Evolutionary conservation across 2,888 invertebrate genomes (phyloP).

Genomic region (Dione juno): DNA sequence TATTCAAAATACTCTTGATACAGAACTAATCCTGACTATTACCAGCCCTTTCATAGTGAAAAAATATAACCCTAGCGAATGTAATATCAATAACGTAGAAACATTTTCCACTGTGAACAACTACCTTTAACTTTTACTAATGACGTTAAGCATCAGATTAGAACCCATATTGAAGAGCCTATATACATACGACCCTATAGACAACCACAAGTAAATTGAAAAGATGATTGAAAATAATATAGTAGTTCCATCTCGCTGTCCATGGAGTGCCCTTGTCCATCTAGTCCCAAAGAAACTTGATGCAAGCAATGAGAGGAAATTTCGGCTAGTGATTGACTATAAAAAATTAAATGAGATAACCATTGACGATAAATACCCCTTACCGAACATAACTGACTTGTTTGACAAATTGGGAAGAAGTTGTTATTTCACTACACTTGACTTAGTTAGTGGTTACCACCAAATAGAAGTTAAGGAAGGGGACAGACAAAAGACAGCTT

Average conservation of each 20-base stretch:
- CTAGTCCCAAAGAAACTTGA: conserved; percentile 48
- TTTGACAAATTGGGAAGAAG: conserved; percentile 48
- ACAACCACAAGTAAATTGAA: conserved; percentile 34
- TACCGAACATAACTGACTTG: conserved; percentile 45
- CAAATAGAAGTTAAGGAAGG: conserved; percentile 41
- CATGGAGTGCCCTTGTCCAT: conserved; percentile 50
- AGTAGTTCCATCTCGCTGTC: conserved; percentile 38
- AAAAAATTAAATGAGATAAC: conserved; percentile 48
- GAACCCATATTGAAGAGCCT: conserved; percentile 44
- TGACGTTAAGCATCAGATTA: conserved; percentile 52
- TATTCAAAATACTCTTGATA: no score
- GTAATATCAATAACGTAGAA: conserved; percentile 46
- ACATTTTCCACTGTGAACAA: conserved; percentile 45
- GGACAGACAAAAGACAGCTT: conserved; percentile 44
- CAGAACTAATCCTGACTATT: no score
- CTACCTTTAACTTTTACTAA: conserved; percentile 45
- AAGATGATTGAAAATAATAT: conserved; percentile 46
- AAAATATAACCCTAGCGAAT: no score
- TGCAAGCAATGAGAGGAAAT: conserved; percentile 47
- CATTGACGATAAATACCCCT: conserved; percentile 47
- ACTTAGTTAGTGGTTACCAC: conserved; percentile 51
- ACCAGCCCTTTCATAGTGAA: no score
- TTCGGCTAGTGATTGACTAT: conserved; percentile 48
- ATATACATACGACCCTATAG: conserved; percentile 42
- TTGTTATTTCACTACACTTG: conserved; percentile 47